Base-by-base conservation (phyloP, 2,797 vertebrate species). In the Siniperca obscura region DNA sequence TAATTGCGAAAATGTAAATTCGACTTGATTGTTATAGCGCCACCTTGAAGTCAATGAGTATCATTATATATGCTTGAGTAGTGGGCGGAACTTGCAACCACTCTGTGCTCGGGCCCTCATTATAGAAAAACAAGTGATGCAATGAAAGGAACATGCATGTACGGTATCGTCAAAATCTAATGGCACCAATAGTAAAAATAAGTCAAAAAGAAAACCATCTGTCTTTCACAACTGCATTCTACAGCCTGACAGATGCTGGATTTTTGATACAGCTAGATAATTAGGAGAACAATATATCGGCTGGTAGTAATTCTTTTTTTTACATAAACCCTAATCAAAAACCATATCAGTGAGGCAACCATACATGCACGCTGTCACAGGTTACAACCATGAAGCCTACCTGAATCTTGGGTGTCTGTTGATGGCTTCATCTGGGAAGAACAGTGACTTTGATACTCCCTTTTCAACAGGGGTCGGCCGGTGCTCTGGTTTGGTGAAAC, bases 341-440 rank as follows among this genome's bases (percentile, higher is more conserved):
- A 30, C 30, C 30, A 30, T 1, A 27, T 42, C 40, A 42, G 40
- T 12, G 36, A 30, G 4, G 3, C 3, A 64, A 7, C 36, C 34
- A 40, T 13, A 56, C 12, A 14, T 9, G 7, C 46, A 55, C 7
- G 1, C 16, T 14, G 36, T 36, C 14, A n/a, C 19, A 11, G 17
- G 22, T 14, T 42, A 25, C 3, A 56, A 52, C 17, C 10, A 69
- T 7, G 48, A 76, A 50, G 59, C 22, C 34, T 50, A 99, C 98
- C 98, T 96, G 94, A 99, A 99, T 86, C 98, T 96, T 2, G 98
- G 98, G 89, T 99, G 98, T 76, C 93, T 96, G 94, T 97, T 98
- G 90, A 99, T 99, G 64, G 97, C 98, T 95, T 99, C 97, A 75
- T 99, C 98, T 5, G 97, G 98, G 89, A 99, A 98, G 93, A 99